Conservation (phyloP, 2,888 invertebrate species). For the Eilema caniola region DNA sequence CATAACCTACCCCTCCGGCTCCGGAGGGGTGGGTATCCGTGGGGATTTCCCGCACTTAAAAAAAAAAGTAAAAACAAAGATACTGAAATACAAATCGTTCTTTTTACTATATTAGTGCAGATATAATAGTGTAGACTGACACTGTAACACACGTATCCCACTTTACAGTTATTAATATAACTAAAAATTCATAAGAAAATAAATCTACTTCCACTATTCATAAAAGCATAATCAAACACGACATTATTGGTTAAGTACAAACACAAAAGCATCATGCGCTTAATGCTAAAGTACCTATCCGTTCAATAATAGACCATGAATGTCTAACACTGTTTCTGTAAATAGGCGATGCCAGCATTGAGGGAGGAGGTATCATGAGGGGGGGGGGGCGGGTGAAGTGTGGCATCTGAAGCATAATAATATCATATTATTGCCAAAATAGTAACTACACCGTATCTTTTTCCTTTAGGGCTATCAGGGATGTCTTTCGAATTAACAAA, state of each 20-base stretch:
- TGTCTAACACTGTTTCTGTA: constrained; percentile 80
- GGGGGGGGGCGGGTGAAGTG: constrained; percentile 43
- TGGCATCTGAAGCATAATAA: constrained; percentile 67
- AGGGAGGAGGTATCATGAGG: constrained; percentile 48
- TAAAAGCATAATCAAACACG: constrained; percentile 9
- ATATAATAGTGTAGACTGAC: too few relatives aligned
- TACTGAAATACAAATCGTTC: too few relatives aligned
- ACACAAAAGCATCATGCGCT: constrained; percentile 66
- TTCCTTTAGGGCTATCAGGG: constrained; percentile 56
- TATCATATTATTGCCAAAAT: constrained; percentile 81
- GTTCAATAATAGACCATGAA: constrained; percentile 79
- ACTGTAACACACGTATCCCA: too few relatives aligned
- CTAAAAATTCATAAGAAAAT: too few relatives aligned
- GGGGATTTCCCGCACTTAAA: too few relatives aligned
- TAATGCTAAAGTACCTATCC: constrained; percentile 69
- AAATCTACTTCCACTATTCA: not conserved
- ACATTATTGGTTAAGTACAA: constrained; percentile 40
- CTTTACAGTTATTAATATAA: too few relatives aligned
- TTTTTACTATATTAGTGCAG: too few relatives aligned
- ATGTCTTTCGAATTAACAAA: not conserved
- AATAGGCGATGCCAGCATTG: constrained; percentile 66
- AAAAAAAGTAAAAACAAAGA: too few relatives aligned
- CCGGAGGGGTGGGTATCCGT: too few relatives aligned
- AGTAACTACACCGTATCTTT: constrained; percentile 67
- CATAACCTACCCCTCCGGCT: too few relatives aligned